Evolutionary conservation across 2,797 vertebrate species (phyloP), one percentile per base, ranked within the genome.

Genomic region (Hypotaenidia philippensis): DNA sequence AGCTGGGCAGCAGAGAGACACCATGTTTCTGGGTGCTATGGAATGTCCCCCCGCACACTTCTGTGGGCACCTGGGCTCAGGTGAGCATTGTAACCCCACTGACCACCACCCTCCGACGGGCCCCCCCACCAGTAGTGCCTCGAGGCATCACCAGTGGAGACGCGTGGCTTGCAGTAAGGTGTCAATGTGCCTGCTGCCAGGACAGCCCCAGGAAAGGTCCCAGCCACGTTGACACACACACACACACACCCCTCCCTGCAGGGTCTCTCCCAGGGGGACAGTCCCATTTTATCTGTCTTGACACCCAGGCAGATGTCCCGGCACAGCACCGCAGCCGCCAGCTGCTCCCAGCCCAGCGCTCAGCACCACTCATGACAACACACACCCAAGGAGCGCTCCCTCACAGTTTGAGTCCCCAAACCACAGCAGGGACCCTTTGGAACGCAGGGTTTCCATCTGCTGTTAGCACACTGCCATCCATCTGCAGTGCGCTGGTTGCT

Each of bases 1-100:
- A 41, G 23, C 19, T 36, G 1, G 6, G 44, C 44, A 52, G 53
- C 40, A 31, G 45, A 0, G 1, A 21, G 18, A 11, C 81, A 47
- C 27, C 1, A 0, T 1, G 6, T 9, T 44, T 19, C 41, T 29
- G 9, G 0, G 2, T 2, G 20, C 3, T 20, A 5, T 0, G 0
- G 59, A 7, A 19, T 1, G 29, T 36, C 19, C 25, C 11, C 20
- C 2, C 3, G 1, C 11, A 0, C 9, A 13, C 6, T 3, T 3
- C 2, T 2, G 34, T 15, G 1, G 20, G 27, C 3, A 5, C 11
- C 17, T 2, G 25, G 41, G 3, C n/a, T 47, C 34, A 2, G 34
- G 4, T 6, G 27, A 22, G 69, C 7, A 0, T 13, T 0, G 18
- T 1, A 17, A 36, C 55, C 2, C 55, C 60, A 5, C 20, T 4